A percentile compares a stretch with the other conserved stretches of the same genome.
Evolutionary conservation across 2,888 invertebrate genomes (phyloP).

Genomic region (Tineola bisselliella): DNA sequence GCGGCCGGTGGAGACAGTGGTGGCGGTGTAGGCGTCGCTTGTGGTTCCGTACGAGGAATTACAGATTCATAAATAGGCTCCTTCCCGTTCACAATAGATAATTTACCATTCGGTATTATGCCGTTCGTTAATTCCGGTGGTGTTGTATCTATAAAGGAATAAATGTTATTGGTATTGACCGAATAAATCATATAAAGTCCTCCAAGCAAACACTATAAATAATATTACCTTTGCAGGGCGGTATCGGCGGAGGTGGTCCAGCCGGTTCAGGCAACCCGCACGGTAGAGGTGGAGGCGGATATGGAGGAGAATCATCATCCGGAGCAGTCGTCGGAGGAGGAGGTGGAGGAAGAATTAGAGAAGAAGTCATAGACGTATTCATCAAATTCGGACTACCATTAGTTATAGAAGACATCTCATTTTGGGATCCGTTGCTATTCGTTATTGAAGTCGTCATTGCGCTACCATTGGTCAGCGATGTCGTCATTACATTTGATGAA

Average conservation of each 20-base stretch:
- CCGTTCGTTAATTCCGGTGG: conserved; percentile 56
- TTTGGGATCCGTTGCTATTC: conserved; percentile 14
- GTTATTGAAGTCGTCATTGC: conserved; percentile 19
- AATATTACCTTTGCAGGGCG: conserved; percentile 43
- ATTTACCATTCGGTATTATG: conserved; percentile 62
- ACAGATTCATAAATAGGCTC: conserved; percentile 90
- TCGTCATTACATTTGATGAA: conserved; percentile 13
- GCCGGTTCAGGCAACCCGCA: conserved; percentile 79
- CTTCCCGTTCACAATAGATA: conserved; percentile 53
- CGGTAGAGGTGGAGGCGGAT: conserved; percentile 61
- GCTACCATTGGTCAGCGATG: conserved; percentile 5
- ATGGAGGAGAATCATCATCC: conserved; percentile 34
- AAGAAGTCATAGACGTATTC: conserved; percentile 21
- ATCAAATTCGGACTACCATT: conserved; percentile 14
- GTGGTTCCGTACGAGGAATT: conserved; percentile 65
- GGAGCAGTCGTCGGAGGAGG: conserved; percentile 30
- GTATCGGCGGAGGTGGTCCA: conserved; percentile 77
- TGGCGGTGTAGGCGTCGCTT: conserved; percentile 32
- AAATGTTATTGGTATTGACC: too few relatives aligned
- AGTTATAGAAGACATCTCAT: conserved; percentile 14
- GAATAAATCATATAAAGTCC: too few relatives aligned
- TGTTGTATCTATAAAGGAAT: conserved; percentile 35
- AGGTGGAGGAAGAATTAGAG: conserved; percentile 39
- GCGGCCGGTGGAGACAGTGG: conserved; percentile 36
- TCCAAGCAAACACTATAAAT: too few relatives aligned